These are phyloP conservation scores for Malacosoma neustria DNA, from an alignment of 2,888 invertebrate species.

Conservation along the genomic window DNA sequence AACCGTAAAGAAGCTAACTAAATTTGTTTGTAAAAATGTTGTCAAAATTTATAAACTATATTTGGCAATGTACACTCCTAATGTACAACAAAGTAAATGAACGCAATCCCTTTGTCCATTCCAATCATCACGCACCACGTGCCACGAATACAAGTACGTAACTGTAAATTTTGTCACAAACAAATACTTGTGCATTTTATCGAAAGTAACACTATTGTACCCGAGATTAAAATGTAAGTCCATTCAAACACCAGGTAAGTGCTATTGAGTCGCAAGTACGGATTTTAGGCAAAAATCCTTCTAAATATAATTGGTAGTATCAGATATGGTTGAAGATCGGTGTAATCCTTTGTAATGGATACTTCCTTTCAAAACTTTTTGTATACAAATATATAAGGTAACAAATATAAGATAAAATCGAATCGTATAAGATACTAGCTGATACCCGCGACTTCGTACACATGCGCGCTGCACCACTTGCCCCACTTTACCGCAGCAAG, in stretches of 20 bases:
- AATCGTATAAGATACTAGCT: too few species aligned
- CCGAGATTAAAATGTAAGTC: constrained; percentile 41
- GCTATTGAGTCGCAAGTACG: constrained; percentile 28
- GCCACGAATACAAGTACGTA: constrained; percentile 33
- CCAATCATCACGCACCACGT: constrained; percentile 37
- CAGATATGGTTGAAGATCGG: background rate
- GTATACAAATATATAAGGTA: background rate
- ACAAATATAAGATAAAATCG: background rate
- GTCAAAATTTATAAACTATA: too few species aligned
- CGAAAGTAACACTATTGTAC: constrained; percentile 48
- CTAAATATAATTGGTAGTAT: constrained; percentile 26
- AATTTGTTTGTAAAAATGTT: too few species aligned
- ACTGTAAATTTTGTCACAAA: constrained; percentile 61
- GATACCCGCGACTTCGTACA: too few species aligned
- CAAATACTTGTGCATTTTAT: constrained; percentile 47
- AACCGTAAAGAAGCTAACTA: too few species aligned
- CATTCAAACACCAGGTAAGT: constrained; percentile 59
- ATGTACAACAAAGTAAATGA: too few species aligned
- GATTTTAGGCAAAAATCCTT: constrained; percentile 32
- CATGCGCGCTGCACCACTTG: too few species aligned
- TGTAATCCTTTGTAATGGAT: background rate
- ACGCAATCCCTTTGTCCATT: constrained; percentile 32
- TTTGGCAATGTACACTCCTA: too few species aligned
- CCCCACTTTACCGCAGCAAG: too few species aligned
- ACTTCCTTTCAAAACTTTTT: background rate